Conservation (phyloP, 2,888 invertebrate species). For the Neoascia interrupta region DNA sequence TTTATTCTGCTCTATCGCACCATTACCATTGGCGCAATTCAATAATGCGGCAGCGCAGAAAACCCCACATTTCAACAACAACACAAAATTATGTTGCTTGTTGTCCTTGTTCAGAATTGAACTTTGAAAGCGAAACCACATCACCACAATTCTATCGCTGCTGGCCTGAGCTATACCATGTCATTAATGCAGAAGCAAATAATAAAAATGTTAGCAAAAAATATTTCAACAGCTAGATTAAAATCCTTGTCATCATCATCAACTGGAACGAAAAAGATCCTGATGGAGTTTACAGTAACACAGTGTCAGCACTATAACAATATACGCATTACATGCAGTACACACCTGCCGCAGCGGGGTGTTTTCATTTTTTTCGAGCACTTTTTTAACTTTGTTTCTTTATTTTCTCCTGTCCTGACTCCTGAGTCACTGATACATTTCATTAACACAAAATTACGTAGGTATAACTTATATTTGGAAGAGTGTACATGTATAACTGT, state of each 20-base stretch:
- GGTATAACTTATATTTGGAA: too few relatives aligned
- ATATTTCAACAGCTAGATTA: too few relatives aligned
- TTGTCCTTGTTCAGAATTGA: too few relatives aligned
- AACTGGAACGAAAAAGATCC: conserved; percentile 45
- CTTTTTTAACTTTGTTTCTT: not conserved
- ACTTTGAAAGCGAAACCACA: conserved; percentile 35
- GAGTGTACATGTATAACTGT: conserved; percentile 35
- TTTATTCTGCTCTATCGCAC: conserved; percentile 22
- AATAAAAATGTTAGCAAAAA: too few relatives aligned
- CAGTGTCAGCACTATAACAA: not conserved
- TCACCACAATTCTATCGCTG: not conserved
- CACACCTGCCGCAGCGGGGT: not conserved
- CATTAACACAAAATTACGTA: conserved; percentile 46
- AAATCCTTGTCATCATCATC: conserved; percentile 42
- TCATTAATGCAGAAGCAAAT: conserved; percentile 37
- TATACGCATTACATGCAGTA: not conserved
- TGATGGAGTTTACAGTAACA: conserved; percentile 25
- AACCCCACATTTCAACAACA: too few relatives aligned
- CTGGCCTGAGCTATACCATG: conserved; percentile 1
- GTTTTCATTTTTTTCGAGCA: not conserved
- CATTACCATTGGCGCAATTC: too few relatives aligned
- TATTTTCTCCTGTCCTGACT: conserved; percentile 37
- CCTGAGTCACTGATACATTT: conserved; percentile 35
- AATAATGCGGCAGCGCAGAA: too few relatives aligned
- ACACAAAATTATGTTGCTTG: too few relatives aligned